Evolutionary conservation across 2,113 vertebrate species (phyloP).

Genomic region (Pithys albifrons): DNA sequence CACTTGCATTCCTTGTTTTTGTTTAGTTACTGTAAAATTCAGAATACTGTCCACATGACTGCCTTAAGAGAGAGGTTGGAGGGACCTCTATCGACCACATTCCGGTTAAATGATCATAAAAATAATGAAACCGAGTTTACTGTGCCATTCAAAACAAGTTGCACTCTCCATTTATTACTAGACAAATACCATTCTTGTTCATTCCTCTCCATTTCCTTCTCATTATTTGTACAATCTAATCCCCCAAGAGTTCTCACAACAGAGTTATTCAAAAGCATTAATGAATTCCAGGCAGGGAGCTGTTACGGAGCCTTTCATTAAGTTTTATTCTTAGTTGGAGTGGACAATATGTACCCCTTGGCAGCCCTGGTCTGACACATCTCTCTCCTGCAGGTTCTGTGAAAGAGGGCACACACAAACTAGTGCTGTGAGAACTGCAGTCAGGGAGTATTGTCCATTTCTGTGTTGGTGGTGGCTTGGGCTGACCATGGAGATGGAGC

Average conservation of each 20-base stretch:
- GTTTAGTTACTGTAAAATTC: constrained; percentile 67
- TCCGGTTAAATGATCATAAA: background rate
- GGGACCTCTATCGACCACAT: background rate
- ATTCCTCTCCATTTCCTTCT: constrained; percentile 2
- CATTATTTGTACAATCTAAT: background rate
- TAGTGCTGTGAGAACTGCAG: background rate
- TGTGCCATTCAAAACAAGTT: background rate
- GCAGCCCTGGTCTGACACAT: background rate
- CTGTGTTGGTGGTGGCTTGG: background rate
- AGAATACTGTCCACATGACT: constrained; percentile 74
- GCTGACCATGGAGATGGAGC: background rate
- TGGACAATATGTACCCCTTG: background rate
- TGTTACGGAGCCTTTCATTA: background rate
- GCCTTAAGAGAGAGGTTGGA: constrained; percentile 56
- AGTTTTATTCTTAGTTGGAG: background rate
- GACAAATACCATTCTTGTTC: background rate
- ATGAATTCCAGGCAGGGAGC: constrained; percentile 2
- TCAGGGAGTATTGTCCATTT: background rate
- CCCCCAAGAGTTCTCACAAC: background rate
- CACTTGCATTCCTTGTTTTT: constrained; percentile 70
- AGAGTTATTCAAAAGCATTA: background rate
- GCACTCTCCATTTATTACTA: background rate
- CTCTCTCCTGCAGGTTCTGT: background rate
- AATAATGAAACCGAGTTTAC: constrained; percentile 16
- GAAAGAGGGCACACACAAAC: rapidly evolving